Conservation (phyloP, 2,888 invertebrate genomes). For the Chaitophorus viminalis region DNA sequence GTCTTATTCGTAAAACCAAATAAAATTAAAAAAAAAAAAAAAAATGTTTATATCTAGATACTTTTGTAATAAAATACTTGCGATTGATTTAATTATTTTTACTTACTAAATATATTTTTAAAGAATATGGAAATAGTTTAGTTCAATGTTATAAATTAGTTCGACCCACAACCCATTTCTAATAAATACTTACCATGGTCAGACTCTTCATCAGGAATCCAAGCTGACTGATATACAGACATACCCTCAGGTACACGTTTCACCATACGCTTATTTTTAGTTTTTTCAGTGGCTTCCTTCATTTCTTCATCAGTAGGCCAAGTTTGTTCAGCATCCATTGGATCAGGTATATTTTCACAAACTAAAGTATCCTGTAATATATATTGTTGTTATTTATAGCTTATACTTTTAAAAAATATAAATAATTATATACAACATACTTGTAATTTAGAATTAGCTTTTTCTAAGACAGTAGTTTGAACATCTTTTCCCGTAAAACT, state of each 20-base stretch:
- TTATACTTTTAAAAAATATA: not conserved
- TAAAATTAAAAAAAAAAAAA: too few relatives aligned
- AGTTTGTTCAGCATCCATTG: constrained; percentile 95
- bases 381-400: not conserved
- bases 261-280: constrained; percentile 76
- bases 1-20: too few relatives aligned
- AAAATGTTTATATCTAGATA: too few relatives aligned
- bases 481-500: constrained; percentile 45
- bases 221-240: constrained; percentile 96
- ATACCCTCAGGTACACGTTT: constrained; percentile 92
- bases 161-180: not conserved
- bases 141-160: too few relatives aligned
- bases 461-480: constrained; percentile 70
- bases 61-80: too few relatives aligned
- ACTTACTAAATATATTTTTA: too few relatives aligned
- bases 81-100: too few relatives aligned
- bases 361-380: constrained; percentile 74
- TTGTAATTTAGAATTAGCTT: constrained; percentile 76
- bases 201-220: constrained; percentile 80
- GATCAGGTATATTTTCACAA: constrained; percentile 84
- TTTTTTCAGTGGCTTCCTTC: constrained; percentile 75
- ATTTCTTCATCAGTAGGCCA: constrained; percentile 96
- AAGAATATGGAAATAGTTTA: too few relatives aligned
- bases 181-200: constrained; percentile 54
- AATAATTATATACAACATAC: constrained; percentile 64